Conservation (phyloP, 2,113 vertebrate species). For the Oxygymnocypris stewartii region DNA sequence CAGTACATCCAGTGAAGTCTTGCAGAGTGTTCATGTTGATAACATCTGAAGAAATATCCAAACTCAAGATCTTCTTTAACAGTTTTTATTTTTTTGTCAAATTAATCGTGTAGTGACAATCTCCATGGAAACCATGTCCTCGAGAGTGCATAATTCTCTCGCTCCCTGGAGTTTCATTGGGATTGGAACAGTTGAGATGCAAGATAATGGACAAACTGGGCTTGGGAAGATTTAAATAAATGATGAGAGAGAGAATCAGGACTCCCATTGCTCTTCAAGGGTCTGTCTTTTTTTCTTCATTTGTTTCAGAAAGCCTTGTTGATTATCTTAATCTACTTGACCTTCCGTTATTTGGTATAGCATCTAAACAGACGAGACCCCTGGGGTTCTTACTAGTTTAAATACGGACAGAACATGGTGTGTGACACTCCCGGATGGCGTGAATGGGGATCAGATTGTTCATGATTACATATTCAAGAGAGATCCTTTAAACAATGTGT, state of each 20-base stretch:
- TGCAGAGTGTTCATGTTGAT: background rate
- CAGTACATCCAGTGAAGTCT: background rate
- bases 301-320: constrained; percentile 57
- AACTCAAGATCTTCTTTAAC: background rate
- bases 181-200: constrained; percentile 46
- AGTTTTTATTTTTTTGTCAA: constrained; percentile 39
- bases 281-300: constrained; percentile 43
- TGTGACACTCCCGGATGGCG: constrained; percentile 37
- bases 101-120: constrained; percentile 49
- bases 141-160: constrained; percentile 46
- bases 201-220: constrained; percentile 53
- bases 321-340: constrained; percentile 64
- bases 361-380: constrained; percentile 53
- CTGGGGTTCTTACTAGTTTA: constrained; percentile 49
- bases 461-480: constrained; percentile 56
- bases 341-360: constrained; percentile 59
- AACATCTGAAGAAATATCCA: background rate
- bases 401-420: constrained; percentile 50
- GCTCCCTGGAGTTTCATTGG: constrained; percentile 52
- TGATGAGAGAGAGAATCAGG: constrained; percentile 57
- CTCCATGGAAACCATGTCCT: constrained; percentile 52
- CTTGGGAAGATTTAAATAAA: constrained; percentile 58
- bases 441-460: constrained; percentile 57
- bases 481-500: constrained; percentile 53
- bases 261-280: constrained; percentile 53